phyloP scores from a whole-genome alignment of 2,797 vertebrate genomes.

The Leptoclinus maculatus region DNA sequence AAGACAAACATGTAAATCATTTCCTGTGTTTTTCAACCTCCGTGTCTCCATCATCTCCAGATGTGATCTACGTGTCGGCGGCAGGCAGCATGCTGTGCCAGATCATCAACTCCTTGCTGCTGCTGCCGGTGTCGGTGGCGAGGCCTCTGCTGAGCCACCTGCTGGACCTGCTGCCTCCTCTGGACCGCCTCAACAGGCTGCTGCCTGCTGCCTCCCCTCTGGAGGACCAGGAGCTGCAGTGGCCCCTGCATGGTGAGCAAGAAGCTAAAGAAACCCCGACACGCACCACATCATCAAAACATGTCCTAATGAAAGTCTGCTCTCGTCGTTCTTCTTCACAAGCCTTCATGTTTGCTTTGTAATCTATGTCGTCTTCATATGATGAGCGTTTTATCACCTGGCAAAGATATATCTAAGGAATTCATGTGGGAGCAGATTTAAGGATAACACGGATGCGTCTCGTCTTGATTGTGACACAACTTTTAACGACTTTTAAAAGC shows the following conservation, averaged over 20 bases:
- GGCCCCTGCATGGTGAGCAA: conserved; percentile 95
- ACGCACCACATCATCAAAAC: background rate
- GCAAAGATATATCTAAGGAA: no score
- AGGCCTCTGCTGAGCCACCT: conserved; percentile 92
- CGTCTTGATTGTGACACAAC: background rate
- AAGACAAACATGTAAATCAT: background rate
- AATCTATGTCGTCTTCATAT: no score
- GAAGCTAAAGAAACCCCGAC: background rate
- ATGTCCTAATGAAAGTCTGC: no score
- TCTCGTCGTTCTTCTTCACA: no score
- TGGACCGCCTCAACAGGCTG: conserved; percentile 94
- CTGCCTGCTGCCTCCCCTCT: conserved; percentile 92
- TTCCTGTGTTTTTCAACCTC: no score
- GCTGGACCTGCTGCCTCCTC: conserved; percentile 93
- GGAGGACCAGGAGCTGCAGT: conserved; percentile 98
- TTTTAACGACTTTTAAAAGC: background rate
- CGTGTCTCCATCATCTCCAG: conserved; percentile 68
- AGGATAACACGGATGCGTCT: no score
- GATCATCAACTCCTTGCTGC: conserved; percentile 92
- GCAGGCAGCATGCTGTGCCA: conserved; percentile 98
- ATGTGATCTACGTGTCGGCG: conserved; percentile 96
- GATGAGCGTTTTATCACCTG: no score
- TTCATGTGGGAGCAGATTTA: no score
- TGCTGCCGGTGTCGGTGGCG: conserved; percentile 94
- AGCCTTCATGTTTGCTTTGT: no score